A percentile compares a stretch with the other conserved stretches of the same genome.
Conservation (phyloP, 1,140 invertebrate species). For the Sycobia sp. region DNA sequence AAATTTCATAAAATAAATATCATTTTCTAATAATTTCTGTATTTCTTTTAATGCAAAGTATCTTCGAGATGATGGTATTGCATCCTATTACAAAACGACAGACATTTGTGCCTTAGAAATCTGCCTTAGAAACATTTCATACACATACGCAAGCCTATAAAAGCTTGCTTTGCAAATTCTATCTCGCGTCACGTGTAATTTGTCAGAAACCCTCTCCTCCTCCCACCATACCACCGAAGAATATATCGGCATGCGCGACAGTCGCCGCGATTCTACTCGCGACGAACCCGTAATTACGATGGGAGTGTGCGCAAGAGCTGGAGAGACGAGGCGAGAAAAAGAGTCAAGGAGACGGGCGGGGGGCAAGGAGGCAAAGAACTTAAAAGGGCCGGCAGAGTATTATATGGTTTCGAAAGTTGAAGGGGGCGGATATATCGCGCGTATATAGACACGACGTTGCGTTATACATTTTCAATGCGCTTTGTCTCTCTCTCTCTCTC, state of each 20-base stretch:
- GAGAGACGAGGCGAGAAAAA: too few relatives aligned
- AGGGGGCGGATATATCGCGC: too few relatives aligned
- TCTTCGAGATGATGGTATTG: too few relatives aligned
- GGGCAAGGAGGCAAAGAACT: too few relatives aligned
- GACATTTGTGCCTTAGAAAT: too few relatives aligned
- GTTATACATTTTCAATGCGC: conserved; percentile 29
- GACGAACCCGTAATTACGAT: conserved; percentile 12
- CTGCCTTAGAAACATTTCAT: too few relatives aligned
- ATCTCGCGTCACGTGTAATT: conserved; percentile 8
- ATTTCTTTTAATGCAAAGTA: too few relatives aligned
- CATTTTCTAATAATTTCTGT: too few relatives aligned
- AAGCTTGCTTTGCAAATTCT: neutral
- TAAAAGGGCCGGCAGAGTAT: conserved; percentile 1
- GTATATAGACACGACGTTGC: conserved; percentile 11
- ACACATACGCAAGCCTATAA: too few relatives aligned
- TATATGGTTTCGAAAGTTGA: neutral
- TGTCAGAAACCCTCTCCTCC: neutral
- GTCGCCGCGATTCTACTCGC: neutral
- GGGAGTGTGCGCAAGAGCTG: neutral
- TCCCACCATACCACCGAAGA: neutral
- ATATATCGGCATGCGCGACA: conserved; percentile 17
- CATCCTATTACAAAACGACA: too few relatives aligned
- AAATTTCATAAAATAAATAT: too few relatives aligned
- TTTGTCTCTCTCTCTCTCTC: neutral
- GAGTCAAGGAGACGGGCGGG: too few relatives aligned